Percentiles rank a stretch among this genome's conserved stretches.
These are phyloP conservation scores for Sylvietta virens DNA, from an alignment of 2,113 vertebrate genomes.

Conservation along the genomic window DNA sequence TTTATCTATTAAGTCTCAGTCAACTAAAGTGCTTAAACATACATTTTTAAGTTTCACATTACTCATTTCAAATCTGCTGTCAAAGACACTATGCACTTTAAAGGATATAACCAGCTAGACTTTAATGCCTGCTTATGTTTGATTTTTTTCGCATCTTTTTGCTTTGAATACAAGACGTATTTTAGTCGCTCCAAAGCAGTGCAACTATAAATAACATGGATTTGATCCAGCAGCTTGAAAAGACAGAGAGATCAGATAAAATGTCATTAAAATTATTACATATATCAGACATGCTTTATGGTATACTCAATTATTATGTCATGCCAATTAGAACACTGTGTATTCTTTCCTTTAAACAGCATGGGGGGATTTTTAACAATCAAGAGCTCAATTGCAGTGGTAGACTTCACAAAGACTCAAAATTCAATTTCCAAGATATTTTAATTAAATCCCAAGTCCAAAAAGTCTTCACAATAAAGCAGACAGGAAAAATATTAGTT, in stretches of 20 bases:
- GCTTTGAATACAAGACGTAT: neutral
- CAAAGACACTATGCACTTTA: neutral
- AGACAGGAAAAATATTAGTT: slow-evolving; percentile 47
- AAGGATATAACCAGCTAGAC: neutral
- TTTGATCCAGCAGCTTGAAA: neutral
- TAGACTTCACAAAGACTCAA: slow-evolving; percentile 22
- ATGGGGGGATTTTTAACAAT: slow-evolving; percentile 21
- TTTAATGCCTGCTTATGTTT: neutral
- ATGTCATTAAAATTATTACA: slow-evolving; percentile 1
- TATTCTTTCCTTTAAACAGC: slow-evolving; percentile 42
- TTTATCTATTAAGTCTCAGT: neutral
- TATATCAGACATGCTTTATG: slow-evolving; percentile 18
- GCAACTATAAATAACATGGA: neutral
- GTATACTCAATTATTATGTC: neutral
- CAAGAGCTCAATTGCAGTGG: slow-evolving; percentile 4
- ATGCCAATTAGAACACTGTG: neutral
- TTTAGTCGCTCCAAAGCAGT: neutral
- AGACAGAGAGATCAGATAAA: neutral
- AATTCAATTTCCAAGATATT: slow-evolving; percentile 37
- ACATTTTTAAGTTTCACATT: neutral
- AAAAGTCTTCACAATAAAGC: slow-evolving; percentile 46
- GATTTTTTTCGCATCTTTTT: neutral
- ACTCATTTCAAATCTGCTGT: neutral
- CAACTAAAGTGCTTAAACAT: neutral
- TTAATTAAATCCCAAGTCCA: slow-evolving; percentile 31